Base-by-base conservation (phyloP, 2,888 invertebrate genomes). In the Pristionchus japonicus region DNA sequence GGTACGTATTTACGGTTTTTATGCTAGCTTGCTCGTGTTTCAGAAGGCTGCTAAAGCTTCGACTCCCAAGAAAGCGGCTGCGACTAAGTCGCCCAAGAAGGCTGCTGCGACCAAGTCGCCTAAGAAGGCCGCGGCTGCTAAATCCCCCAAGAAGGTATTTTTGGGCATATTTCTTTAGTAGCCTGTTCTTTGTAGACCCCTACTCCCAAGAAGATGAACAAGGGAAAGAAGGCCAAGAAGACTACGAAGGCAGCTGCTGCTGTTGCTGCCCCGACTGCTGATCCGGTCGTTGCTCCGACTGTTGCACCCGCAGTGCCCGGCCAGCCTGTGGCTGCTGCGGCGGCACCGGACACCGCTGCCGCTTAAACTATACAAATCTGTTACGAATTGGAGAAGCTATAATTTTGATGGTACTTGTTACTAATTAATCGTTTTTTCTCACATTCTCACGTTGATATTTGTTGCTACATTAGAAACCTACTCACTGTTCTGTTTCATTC, bases 161-260 rank as follows among this genome's bases (percentile, higher is more conserved):
- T 13, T 23, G 2, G 1, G 1, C 52, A 31, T 67, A 15, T 13
- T 67, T 6, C 3, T 3, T 2, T 67, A 31, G 34, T 67, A 31
- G 31, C 20, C 3, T 67, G 3, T 34, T 31, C 15, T 67, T 31
- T 67, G 1, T 23, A 74, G 74, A 11, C n/a, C n/a, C n/a, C 74
- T 20, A 20, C 74, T 74, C 23, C 74, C 11, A 74, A 74, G 70
- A 70, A 70, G 23, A 40, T 23, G 40, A 15, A 13, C 20, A 74
- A 74, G 74, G 74, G 74, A 74, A 74, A 40, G 74, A 74, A 40
- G 40, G 74, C 37, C 74, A 74, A 74, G 74, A 74, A 74, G 74
- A 11, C 15, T 74, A 3, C 40, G 9, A 23, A 37, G 17, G 40
- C 40, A 40, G 74, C 74, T 74, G 20, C 40, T 7, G 37, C 74